A percentile compares a stretch with the other conserved stretches of the same genome.
These are phyloP conservation scores for Colius striatus DNA, from an alignment of 2,113 vertebrate species.

Conservation along the genomic window DNA sequence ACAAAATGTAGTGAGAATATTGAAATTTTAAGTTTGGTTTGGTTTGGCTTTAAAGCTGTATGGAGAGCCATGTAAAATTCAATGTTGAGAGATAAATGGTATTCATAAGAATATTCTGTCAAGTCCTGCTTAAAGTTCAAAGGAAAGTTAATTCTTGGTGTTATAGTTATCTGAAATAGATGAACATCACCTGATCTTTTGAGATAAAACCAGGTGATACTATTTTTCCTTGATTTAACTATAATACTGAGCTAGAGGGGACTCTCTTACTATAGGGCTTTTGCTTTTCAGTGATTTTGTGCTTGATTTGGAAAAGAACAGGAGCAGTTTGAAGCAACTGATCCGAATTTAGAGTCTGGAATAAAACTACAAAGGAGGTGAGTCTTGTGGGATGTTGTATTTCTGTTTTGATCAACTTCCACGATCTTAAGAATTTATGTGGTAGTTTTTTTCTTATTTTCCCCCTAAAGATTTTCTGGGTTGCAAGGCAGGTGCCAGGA, in stretches of 20 bases:
- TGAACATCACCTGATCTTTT: background rate
- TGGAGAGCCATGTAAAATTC: background rate
- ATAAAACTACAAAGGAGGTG: background rate
- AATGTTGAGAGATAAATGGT: background rate
- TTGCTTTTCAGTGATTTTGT: background rate
- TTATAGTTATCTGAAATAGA: background rate
- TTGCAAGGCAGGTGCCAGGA: background rate
- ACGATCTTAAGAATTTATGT: background rate
- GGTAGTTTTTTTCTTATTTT: background rate
- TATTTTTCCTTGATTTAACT: background rate
- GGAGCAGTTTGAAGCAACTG: background rate
- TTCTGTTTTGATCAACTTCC: background rate
- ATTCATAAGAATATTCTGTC: no score
- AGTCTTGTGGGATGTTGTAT: background rate
- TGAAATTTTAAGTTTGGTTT: background rate
- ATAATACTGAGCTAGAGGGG: background rate
- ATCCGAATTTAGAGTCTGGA: background rate
- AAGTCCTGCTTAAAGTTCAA: background rate
- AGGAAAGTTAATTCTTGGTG: background rate
- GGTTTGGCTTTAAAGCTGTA: background rate
- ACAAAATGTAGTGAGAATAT: background rate
- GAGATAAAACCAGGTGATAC: background rate
- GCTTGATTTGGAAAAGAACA: background rate
- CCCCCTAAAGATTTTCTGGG: background rate
- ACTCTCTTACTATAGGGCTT: rapidly evolving